These are phyloP conservation scores for Xanthostigma xanthostigma DNA, from an alignment of 2,888 invertebrate species.

Conservation along the genomic window DNA sequence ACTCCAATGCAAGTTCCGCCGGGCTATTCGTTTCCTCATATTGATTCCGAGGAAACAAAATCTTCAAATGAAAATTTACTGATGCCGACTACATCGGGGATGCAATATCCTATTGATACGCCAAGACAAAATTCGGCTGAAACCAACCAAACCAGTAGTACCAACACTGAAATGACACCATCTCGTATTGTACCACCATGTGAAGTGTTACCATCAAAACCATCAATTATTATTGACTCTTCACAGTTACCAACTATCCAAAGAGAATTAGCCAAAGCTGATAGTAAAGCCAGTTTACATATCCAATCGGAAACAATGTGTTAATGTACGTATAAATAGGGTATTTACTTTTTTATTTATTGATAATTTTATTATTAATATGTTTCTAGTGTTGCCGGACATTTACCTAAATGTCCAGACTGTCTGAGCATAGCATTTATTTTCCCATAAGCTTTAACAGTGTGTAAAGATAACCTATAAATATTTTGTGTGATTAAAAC, in stretches of 20 bases:
- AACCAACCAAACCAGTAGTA: constrained; percentile 15
- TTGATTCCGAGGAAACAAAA: not conserved
- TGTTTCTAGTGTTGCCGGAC: too few relatives aligned
- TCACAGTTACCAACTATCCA: constrained; percentile 26
- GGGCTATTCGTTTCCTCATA: not conserved
- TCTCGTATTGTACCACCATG: constrained; percentile 10
- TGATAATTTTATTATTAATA: not conserved
- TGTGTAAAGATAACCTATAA: too few relatives aligned
- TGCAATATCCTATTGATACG: constrained; percentile 14
- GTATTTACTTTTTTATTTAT: not conserved
- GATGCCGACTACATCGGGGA: constrained; percentile 13
- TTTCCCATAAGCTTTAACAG: too few relatives aligned
- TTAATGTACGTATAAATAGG: constrained; percentile 10
- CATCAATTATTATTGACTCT: constrained; percentile 28
- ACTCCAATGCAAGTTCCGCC: constrained; percentile 9
- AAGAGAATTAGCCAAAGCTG: constrained; percentile 23
- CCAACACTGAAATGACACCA: constrained; percentile 15
- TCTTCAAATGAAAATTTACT: not conserved
- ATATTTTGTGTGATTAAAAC: too few relatives aligned
- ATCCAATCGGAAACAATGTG: constrained; percentile 33
- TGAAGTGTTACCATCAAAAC: constrained; percentile 21
- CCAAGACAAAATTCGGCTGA: constrained; percentile 25
- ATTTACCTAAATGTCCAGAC: too few relatives aligned
- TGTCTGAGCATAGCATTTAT: too few relatives aligned
- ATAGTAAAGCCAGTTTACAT: constrained; percentile 27